Evolutionary conservation across 2,113 vertebrate species (phyloP), one percentile per base, ranked within the genome.

Genomic region (Alaudala cheleensis): DNA sequence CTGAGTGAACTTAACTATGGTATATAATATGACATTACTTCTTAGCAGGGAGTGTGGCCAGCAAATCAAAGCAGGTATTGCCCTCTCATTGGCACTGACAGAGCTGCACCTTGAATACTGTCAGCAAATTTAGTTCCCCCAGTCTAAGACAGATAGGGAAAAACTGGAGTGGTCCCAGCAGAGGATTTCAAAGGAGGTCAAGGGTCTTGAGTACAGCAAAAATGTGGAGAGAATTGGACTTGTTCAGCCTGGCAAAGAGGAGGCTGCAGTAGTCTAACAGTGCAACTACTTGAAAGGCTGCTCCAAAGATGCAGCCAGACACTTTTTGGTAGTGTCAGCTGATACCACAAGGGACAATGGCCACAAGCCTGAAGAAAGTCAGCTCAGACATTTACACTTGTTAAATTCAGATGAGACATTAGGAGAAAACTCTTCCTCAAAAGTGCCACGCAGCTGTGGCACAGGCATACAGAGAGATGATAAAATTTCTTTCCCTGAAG

Each of bases 371-470:
- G 61, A 37, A 83, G 40, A 81, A 87, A 87, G 51, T 47, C 44
- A 91, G 15, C 44, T 44, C 1, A 2, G 62, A 54, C 45, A 26
- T 69, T 62, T 20, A 57, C 3, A 8, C 53, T 37, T 34, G 12
- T 44, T 28, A 93, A 86, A 67, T 67, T 90, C 24, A 47, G 33
- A 60, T 20, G 10, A 64, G 37, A 39, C 18, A 33, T 3, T 11
- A 15, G 17, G 25, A 69, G 45, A 61, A 29, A 26, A 9, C 18
- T 82, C 40, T 40, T 49, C 25, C 47, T 21, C 17, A 13, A 19
- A 76, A 82, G 14, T 34, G 14, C 21, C 45, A 37, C 0, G 0
- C 3, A 5, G 25, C 2, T 51, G 33, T 37, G 26, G 45, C 62
- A 33, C 22, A 44, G 37, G 45, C 37, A 69, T 33, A 39, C 4